Evolutionary conservation across 2,888 invertebrate species (phyloP), one percentile per base, ranked within the genome.

Genomic region (Dendrolimus pini): DNA sequence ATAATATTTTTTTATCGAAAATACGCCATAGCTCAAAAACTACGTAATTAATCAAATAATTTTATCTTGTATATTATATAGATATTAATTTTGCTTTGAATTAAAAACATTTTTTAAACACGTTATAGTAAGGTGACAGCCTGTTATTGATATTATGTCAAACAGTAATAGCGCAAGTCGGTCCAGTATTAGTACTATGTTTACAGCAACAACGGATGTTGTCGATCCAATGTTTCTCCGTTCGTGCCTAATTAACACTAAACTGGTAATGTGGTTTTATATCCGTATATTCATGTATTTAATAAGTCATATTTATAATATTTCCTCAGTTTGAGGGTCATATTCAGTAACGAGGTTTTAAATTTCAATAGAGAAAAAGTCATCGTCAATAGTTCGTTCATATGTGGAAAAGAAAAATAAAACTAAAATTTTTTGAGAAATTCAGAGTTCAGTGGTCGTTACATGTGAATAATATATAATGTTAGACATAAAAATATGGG

Each of bases 161-260:
- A 85, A 85, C 80, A 76, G 62, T 62, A 65, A 74, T 70, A 65
- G 70, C 70, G 72, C 69, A 70, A 74, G 72, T 66, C 63, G 68
- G 67, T 74, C 79, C 83, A 78, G 75, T 80, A 88, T 86, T 82
- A 83, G 86, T 78, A 72, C 68, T 70, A 76, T 89, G 89, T 89
- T 89, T 89, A 89, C 74, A 69, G 68, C 69, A 77, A 77, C 77
- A 77, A 71, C 87, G 89, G 89, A 89, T 83, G 86, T 78, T 77
- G 78, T 74, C 47, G 12, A 47, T 47, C 47, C 12, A 47, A 47
- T 47, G 71, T 78, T 73, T 72, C 68, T 66, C 65, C 67, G 64
- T 69, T 64, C 66, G 61, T 63, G 61, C 61, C 61, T 65, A 68
- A 66, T 67, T 53, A 58, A 59, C 63, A 61, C 58, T 60, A 62